Conservation (phyloP, 1,140 invertebrate species). For the Drosophila kohkoa region DNA sequence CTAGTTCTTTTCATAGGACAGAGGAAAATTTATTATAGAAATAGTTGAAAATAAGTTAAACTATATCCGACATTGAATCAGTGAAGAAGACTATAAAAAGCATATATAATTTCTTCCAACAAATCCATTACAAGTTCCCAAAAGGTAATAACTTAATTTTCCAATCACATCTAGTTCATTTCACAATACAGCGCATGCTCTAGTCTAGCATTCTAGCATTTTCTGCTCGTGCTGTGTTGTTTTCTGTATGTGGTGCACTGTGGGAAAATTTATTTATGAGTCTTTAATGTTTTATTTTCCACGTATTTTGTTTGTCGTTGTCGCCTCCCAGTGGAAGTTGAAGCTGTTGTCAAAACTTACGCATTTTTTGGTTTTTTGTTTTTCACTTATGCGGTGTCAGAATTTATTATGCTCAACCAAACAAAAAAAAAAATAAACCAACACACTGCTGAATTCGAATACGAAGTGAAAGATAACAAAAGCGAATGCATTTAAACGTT, state of each 20-base stretch:
- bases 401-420: conserved; percentile 19
- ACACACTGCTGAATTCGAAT: conserved; percentile 3
- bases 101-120: too few species aligned
- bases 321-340: conserved; percentile 17
- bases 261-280: conserved; percentile 80
- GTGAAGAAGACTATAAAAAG: too few species aligned
- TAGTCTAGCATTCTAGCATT: background rate
- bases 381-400: conserved; percentile 11
- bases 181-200: background rate
- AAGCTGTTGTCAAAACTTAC: conserved; percentile 38
- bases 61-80: too few species aligned
- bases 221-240: conserved; percentile 9
- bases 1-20: too few species aligned
- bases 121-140: too few species aligned
- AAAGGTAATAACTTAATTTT: too few species aligned
- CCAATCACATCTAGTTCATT: too few species aligned
- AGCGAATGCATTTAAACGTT: conserved; percentile 36
- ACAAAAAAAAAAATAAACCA: background rate
- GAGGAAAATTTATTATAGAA: too few species aligned
- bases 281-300: conserved; percentile 80
- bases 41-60: too few species aligned
- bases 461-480: background rate
- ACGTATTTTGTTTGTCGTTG: conserved; percentile 58
- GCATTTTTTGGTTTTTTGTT: conserved; percentile 19
- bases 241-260: conserved; percentile 42